Conservation (phyloP, 2,113 vertebrate species). For the Erinaceus europaeus region DNA sequence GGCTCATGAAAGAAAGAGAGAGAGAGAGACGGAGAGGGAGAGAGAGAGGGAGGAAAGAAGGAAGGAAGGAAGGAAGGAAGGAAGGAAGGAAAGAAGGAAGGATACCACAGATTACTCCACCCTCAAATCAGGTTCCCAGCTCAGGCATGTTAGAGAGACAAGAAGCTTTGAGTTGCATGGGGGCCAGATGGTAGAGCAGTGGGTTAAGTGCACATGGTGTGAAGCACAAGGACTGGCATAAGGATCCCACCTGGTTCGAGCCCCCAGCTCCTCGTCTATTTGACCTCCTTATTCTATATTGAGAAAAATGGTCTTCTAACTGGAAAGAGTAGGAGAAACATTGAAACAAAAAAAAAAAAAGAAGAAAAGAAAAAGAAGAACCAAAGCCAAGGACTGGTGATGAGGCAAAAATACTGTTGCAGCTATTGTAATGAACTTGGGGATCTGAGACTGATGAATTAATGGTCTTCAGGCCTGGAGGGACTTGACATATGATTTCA, state of each 20-base stretch:
- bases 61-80: too few relatives aligned
- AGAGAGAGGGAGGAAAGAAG: too few relatives aligned
- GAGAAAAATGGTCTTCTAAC: neutral
- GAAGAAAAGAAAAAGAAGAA: too few relatives aligned
- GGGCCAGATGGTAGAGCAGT: too few relatives aligned
- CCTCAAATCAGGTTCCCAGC: neutral
- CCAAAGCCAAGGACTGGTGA: conserved; percentile 9
- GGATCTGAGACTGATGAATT: conserved; percentile 48
- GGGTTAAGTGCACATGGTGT: too few relatives aligned
- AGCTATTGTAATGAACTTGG: neutral
- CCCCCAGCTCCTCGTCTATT: too few relatives aligned
- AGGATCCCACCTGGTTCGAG: too few relatives aligned
- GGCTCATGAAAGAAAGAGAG: too few relatives aligned
- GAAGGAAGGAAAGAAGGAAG: too few relatives aligned
- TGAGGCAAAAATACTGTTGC: neutral
- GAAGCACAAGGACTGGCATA: too few relatives aligned
- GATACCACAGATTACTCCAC: too few relatives aligned
- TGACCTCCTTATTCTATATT: neutral
- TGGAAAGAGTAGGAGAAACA: neutral
- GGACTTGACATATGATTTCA: conserved; percentile 4
- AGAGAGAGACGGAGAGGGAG: too few relatives aligned
- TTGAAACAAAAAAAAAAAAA: neutral
- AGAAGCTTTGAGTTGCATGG: neutral
- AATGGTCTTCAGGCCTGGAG: neutral
- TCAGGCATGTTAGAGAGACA: neutral